Base-by-base conservation (phyloP, 2,797 vertebrate genomes). In the Cuculus canorus region DNA sequence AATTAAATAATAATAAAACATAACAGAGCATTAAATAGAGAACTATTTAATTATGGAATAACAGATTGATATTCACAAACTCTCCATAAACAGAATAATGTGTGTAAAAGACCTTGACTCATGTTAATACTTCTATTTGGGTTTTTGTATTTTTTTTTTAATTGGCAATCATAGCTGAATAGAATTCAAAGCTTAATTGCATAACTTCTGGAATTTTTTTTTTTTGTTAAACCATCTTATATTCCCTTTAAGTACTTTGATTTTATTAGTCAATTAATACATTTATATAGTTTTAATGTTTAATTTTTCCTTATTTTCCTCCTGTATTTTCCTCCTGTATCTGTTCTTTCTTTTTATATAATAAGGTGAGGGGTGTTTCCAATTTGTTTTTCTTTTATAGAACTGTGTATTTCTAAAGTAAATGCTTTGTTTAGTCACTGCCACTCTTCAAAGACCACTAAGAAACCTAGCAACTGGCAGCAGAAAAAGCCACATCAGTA, bases 1-100 rank as follows among this genome's bases (percentile, higher is more conserved):
- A 95, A 96, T 90, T 69, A 95, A 91, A 94, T 89, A 89, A 96
- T 68, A 92, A 86, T 76, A 13, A 95, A 92, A 91, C 63, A 75
- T 41, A 93, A 94, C 35, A 79, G 43, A 96, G 50, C 43, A 94
- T 82, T 94, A 85, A 96, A 92, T 39, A 85, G 80, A 88, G 69
- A 93, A 79, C 17, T 80, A 64, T 91, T 54, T 75, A 96, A 90
- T 94, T 94, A 96, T 66, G 30, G 53, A 96, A 92, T 69, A 92
- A 77, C 48, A 94, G 33, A 82, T 32, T 77, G 75, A 69, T 81
- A 88, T 86, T 95, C 92, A 91, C 28, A 86, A 91, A 81, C 68
- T 63, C 23, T 96, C 32, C 37, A 79, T 89, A 79, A 84, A 85
- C 25, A 92, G 19, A 89, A 94, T 68, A 80, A 64, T 81, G 21